A percentile compares a stretch with the other conserved stretches of the same genome.
Evolutionary conservation across 2,113 vertebrate genomes (phyloP).

Genomic region (Otolemur garnettii): DNA sequence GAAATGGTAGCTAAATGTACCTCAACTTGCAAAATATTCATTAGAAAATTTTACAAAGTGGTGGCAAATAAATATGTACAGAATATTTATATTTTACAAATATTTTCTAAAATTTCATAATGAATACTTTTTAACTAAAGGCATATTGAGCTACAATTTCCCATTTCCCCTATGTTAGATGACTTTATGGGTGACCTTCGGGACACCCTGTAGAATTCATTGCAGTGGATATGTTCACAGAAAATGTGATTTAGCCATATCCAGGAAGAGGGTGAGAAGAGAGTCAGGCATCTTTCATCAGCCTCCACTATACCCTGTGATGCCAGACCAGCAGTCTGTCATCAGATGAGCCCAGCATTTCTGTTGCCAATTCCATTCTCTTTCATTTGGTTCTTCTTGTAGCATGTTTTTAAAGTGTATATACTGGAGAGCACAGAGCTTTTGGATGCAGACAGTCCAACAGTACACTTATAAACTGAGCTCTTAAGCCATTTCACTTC

Average conservation of each 20-base stretch:
- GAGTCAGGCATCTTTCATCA: neutral
- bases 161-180: too few relatives aligned
- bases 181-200: too few relatives aligned
- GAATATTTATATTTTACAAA: too few relatives aligned
- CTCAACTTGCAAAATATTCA: too few relatives aligned
- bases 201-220: neutral
- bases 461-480: neutral
- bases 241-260: neutral
- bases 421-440: neutral
- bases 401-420: neutral
- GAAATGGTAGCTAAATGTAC: too few relatives aligned
- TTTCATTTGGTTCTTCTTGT: neutral
- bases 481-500: conserved; percentile 51
- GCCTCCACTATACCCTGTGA: neutral
- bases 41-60: too few relatives aligned
- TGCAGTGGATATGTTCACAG: neutral
- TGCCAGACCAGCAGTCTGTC: neutral
- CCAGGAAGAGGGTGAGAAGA: neutral
- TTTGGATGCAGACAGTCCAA: neutral
- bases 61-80: too few relatives aligned
- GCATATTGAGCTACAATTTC: too few relatives aligned
- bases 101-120: too few relatives aligned
- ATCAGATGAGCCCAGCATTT: neutral
- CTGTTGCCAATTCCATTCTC: neutral
- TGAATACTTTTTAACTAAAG: too few relatives aligned